These are phyloP conservation scores for Pituophis catenifer DNA, from an alignment of 2,113 vertebrate species.

Conservation along the genomic window DNA sequence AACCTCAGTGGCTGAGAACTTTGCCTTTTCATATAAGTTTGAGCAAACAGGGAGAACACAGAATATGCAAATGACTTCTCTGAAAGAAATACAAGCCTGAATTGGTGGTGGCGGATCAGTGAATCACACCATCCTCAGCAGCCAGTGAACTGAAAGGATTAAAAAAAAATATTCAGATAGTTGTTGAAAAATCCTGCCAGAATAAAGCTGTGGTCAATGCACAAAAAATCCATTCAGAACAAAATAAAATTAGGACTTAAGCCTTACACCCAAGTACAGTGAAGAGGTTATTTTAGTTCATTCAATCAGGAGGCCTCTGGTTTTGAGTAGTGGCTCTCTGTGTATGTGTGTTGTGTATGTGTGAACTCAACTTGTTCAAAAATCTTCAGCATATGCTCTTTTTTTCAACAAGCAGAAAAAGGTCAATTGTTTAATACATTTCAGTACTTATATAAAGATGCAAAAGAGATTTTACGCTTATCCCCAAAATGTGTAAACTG, in stretches of 20 bases:
- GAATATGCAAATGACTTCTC: slow-evolving; percentile 78
- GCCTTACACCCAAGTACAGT: background rate
- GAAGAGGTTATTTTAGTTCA: slow-evolving; percentile 13
- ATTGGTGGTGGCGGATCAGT: slow-evolving; percentile 74
- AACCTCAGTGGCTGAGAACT: slow-evolving; percentile 57
- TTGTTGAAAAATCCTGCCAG: slow-evolving; percentile 49
- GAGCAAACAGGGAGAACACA: slow-evolving; percentile 69
- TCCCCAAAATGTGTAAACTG: background rate
- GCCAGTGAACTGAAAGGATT: slow-evolving; percentile 71
- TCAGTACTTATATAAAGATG: background rate
- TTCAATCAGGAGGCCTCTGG: background rate
- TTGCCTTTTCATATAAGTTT: slow-evolving; percentile 65
- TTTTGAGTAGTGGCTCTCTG: slow-evolving; percentile 2
- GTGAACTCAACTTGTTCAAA: background rate
- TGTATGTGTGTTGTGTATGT: background rate
- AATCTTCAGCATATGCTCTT: background rate
- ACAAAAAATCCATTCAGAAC: slow-evolving; percentile 67
- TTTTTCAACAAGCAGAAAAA: background rate
- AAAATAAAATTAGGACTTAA: slow-evolving; percentile 43
- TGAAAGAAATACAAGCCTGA: slow-evolving; percentile 65
- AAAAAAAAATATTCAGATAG: slow-evolving; percentile 36
- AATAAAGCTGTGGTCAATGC: slow-evolving; percentile 59
- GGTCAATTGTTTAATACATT: background rate
- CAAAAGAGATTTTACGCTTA: background rate
- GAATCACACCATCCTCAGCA: slow-evolving; percentile 84